Conservation (phyloP, 2,113 vertebrate species). For the Ornithorhynchus anatinus region DNA sequence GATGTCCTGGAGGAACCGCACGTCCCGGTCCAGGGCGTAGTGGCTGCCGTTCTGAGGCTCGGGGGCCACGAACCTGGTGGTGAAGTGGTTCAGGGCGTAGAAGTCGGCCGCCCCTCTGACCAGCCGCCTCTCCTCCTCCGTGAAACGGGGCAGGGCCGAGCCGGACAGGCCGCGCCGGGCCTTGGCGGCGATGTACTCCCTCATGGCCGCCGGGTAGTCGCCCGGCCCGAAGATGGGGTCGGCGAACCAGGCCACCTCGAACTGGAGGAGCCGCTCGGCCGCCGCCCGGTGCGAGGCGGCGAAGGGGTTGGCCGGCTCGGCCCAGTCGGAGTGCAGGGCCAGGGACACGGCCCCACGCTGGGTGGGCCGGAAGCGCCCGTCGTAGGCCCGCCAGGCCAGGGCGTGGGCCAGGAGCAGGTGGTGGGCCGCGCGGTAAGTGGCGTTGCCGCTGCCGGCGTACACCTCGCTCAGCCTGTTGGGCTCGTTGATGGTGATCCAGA, state of each 20-base stretch:
- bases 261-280: constrained; percentile 83
- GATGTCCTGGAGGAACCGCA: constrained; percentile 80
- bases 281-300: constrained; percentile 75
- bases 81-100: constrained; percentile 91
- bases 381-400: constrained; percentile 83
- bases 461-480: constrained; percentile 84
- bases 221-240: constrained; percentile 84
- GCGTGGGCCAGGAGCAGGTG: constrained; percentile 88
- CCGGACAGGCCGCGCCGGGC: constrained; percentile 57
- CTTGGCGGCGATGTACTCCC: constrained; percentile 72
- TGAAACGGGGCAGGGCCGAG: constrained; percentile 78
- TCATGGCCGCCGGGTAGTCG: constrained; percentile 80
- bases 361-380: constrained; percentile 61
- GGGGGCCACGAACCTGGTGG: constrained; percentile 84
- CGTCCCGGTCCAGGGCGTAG: constrained; percentile 70
- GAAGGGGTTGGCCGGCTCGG: constrained; percentile 89
- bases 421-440: constrained; percentile 80
- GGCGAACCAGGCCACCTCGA: constrained; percentile 90
- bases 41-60: constrained; percentile 57
- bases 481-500: constrained; percentile 96
- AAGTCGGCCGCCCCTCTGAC: constrained; percentile 86
- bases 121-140: constrained; percentile 71
- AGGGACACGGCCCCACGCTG: constrained; percentile 82
- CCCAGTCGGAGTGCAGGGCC: constrained; percentile 91
- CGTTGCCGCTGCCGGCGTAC: constrained; percentile 70